Evolutionary conservation across 2,888 invertebrate species (phyloP).

Genomic region (Orchesellides sinensis): DNA sequence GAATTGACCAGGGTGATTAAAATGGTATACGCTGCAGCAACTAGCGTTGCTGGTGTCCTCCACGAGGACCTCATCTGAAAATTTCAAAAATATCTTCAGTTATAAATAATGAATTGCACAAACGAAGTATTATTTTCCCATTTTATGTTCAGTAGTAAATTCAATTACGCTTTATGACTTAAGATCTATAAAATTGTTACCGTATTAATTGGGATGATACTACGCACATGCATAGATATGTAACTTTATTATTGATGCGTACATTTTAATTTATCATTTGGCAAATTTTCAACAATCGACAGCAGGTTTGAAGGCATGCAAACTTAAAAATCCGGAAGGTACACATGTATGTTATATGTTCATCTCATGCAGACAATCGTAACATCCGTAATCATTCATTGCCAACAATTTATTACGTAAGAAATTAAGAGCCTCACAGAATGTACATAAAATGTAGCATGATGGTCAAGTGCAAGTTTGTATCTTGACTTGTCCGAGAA

Average conservation of each 20-base stretch:
- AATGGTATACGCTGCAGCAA: constrained; percentile 68
- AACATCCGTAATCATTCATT: background rate
- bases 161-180: too few species aligned
- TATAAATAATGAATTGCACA: too few species aligned
- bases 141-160: too few species aligned
- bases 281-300: constrained; percentile 19
- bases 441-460: background rate
- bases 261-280: too few species aligned
- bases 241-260: too few species aligned
- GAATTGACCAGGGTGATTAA: constrained; percentile 68
- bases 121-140: too few species aligned
- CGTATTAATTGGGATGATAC: too few species aligned
- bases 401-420: background rate
- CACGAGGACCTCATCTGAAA: constrained; percentile 71
- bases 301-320: background rate
- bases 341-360: background rate
- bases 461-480: background rate
- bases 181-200: too few species aligned
- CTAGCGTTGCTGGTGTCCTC: constrained; percentile 69
- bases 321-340: constrained; percentile 43
- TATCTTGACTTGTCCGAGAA: background rate
- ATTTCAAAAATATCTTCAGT: too few species aligned
- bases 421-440: background rate
- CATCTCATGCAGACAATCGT: background rate
- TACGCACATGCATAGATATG: too few species aligned